Evolutionary conservation across 2,888 invertebrate species (phyloP), one percentile per base, ranked within the genome.

Genomic region (Hypomecis atomaria): DNA sequence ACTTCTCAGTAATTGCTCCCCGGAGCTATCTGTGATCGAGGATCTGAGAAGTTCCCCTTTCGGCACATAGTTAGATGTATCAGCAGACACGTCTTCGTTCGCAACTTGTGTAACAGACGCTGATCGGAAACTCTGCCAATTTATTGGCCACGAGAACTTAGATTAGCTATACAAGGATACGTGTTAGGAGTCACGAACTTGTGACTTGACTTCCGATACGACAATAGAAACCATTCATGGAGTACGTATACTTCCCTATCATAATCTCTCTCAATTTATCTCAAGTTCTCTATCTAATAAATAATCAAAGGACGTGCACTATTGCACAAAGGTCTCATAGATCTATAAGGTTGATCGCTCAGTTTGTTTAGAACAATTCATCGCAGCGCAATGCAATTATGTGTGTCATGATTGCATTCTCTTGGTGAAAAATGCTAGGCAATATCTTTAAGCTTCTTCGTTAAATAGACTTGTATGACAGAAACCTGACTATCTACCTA

Each of bases 51-150:
- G 74, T 81, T 84, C 73, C 62, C 66, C 76, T 78, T 76, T 77
- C 75, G 74, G 69, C 77, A 79, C 74, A 67, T 61, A 67, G 62
- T 71, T 78, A 71, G 62, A 67, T 71, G 72, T 73, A 67, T 70
- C 70, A 75, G 58, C 72, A 70, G 68, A 78, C 79, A 78, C 76
- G 79, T 81, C 71, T 70, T 68, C 70, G 71, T 74, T 66, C 67
- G 62, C 60, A 82, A 82, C 76, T 84, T 65, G 69, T 67, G 69
- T 67, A 74, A 77, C 72, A 71, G 74, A 79, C 75, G 76, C 67
- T 59, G 75, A 81, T 84, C 77, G 78, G 78, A 78, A 85, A 81
- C 82, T 79, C 77, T 59, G 76, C 76, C 83, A 84, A 87, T 86
- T 85, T 85, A 84, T 84, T 82, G 83, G 74, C 68, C 68, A 67